Conservation (phyloP, 2,797 vertebrate genomes). For the Cyprinodon diabolis region DNA sequence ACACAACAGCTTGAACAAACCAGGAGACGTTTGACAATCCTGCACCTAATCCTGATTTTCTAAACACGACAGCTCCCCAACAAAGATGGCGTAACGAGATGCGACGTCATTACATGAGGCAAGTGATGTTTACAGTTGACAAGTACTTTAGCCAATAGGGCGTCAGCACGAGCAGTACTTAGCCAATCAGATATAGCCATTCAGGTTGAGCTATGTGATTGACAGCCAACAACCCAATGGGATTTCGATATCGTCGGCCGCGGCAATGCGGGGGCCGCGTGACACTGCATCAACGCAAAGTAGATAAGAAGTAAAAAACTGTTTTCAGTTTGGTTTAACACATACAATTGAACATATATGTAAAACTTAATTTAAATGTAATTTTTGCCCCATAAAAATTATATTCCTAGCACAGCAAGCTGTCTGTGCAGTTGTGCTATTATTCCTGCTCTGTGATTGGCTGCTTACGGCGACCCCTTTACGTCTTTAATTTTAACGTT, state of each 20-base stretch:
- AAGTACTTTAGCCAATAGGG: conserved; percentile 71
- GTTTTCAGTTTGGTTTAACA: neutral
- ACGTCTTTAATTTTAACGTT: conserved; percentile 5
- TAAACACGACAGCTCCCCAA: conserved; percentile 73
- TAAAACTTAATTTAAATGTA: neutral
- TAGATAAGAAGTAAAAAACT: conserved; percentile 9
- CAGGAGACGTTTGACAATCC: conserved; percentile 44
- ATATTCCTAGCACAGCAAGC: fast-evolving
- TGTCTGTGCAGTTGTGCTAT: neutral
- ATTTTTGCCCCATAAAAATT: fast-evolving
- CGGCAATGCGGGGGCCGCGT: conserved; percentile 17
- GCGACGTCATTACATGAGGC: conserved; percentile 66
- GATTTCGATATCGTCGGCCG: neutral
- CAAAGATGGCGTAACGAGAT: conserved; percentile 80
- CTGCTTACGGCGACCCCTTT: neutral
- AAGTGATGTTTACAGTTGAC: conserved; percentile 30
- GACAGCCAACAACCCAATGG: conserved; percentile 56
- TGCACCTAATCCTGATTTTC: conserved; percentile 64
- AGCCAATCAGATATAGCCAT: conserved; percentile 43
- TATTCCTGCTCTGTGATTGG: neutral
- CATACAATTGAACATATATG: neutral
- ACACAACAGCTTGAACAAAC: conserved; percentile 15
- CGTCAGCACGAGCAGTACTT: fast-evolving
- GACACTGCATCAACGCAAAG: conserved; percentile 49
- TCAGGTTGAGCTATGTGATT: conserved; percentile 16